Percentiles rank a stretch among this genome's conserved stretches.
These are phyloP conservation scores for Rhineura floridana DNA, from an alignment of 2,113 vertebrate genomes.

Conservation along the genomic window DNA sequence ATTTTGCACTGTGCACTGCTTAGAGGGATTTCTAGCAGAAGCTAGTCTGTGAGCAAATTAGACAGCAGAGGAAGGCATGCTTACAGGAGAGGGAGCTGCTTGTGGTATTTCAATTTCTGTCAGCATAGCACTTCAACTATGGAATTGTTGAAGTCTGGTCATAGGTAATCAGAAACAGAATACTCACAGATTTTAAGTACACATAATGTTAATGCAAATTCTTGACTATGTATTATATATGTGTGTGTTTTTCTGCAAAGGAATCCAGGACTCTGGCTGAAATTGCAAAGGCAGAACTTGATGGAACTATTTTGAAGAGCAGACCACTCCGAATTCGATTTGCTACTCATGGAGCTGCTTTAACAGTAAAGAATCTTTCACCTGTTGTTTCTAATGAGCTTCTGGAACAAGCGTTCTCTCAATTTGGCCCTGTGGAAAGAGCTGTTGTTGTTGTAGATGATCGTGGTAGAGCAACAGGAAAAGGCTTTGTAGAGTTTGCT, in stretches of 20 bases:
- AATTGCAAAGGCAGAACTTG: slow-evolving; percentile 95
- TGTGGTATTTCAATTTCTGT: background rate
- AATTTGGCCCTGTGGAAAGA: slow-evolving; percentile 94
- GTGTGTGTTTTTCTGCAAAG: slow-evolving; percentile 71
- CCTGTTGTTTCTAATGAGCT: slow-evolving; percentile 95
- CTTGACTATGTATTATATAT: slow-evolving; percentile 7
- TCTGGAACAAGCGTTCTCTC: slow-evolving; percentile 93
- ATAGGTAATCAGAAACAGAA: background rate
- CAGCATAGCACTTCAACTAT: background rate
- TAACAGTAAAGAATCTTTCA: slow-evolving; percentile 93
- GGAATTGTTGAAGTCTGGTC: background rate
- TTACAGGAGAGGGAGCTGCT: background rate
- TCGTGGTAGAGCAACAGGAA: slow-evolving; percentile 92
- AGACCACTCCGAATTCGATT: slow-evolving; percentile 92
- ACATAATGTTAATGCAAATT: too few relatives aligned
- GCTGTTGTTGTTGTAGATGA: slow-evolving; percentile 94
- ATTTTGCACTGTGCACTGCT: background rate
- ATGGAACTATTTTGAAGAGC: slow-evolving; percentile 91
- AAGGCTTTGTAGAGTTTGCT: slow-evolving; percentile 94
- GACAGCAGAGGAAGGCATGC: background rate
- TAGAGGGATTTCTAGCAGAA: background rate
- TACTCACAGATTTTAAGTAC: background rate
- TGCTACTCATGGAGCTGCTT: slow-evolving; percentile 90
- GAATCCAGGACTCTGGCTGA: slow-evolving; percentile 95
- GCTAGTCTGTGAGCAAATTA: background rate